Evolutionary conservation across 2,113 vertebrate species (phyloP).

Genomic region (Tetraodon nigroviridis): DNA sequence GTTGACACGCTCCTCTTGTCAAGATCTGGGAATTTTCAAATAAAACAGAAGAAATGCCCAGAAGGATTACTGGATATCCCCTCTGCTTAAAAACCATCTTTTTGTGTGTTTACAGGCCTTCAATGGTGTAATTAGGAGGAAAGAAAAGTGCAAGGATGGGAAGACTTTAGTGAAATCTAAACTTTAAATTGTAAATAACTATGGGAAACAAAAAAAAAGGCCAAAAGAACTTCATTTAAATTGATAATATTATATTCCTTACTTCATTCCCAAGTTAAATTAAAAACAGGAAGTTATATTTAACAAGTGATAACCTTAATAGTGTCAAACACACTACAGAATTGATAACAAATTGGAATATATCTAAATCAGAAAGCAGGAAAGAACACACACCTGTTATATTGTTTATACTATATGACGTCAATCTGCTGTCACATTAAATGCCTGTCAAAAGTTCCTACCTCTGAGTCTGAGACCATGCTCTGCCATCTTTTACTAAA

Average conservation of each 20-base stretch:
- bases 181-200: neutral
- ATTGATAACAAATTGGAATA: too few relatives aligned
- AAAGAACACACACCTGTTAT: neutral
- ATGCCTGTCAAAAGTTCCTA: constrained; percentile 55
- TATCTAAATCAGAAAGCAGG: neutral
- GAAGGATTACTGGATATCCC: constrained; percentile 56
- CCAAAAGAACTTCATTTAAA: too few relatives aligned
- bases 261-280: too few relatives aligned
- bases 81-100: constrained; percentile 35
- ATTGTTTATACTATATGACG: too few relatives aligned
- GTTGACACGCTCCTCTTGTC: constrained; percentile 52
- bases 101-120: constrained; percentile 2
- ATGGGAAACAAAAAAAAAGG: neutral
- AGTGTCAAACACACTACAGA: too few relatives aligned
- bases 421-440: constrained; percentile 7
- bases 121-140: constrained; percentile 18
- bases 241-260: too few relatives aligned
- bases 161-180: neutral
- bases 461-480: constrained; percentile 63
- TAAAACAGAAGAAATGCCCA: constrained; percentile 45
- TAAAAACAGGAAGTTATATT: too few relatives aligned
- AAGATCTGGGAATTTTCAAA: constrained; percentile 57
- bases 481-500: constrained; percentile 55
- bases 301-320: too few relatives aligned
- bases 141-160: neutral